Conservation (phyloP, 2,113 vertebrate genomes). For the Hystrix cristata region DNA sequence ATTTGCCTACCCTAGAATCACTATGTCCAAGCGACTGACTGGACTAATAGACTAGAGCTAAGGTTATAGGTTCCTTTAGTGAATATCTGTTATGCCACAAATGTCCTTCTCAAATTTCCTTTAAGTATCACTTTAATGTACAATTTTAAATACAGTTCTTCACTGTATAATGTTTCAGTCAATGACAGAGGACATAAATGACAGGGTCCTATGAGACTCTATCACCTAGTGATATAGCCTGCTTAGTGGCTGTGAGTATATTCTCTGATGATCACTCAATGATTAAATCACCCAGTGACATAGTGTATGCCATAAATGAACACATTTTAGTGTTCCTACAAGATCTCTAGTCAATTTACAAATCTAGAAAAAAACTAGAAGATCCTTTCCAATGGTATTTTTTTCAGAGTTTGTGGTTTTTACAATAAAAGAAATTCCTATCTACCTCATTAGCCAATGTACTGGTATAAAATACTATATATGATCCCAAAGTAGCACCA, state of each 20-base stretch:
- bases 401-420: neutral
- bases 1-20: neutral
- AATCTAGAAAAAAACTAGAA: neutral
- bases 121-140: neutral
- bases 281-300: neutral
- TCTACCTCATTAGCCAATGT: neutral
- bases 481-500: neutral
- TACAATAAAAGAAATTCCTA: conserved; percentile 18
- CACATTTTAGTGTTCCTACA: neutral
- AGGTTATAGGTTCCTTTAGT: neutral
- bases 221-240: neutral
- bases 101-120: neutral
- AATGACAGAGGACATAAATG: neutral
- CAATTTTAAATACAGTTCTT: neutral
- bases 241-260: neutral
- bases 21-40: neutral
- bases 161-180: neutral
- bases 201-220: neutral
- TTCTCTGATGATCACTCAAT: neutral
- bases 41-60: neutral
- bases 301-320: neutral
- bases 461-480: neutral
- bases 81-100: neutral
- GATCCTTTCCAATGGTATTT: neutral
- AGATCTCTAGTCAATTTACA: neutral